Evolutionary conservation across 2,888 invertebrate species (phyloP).

Genomic region (Lasioglossum figueresi): DNA sequence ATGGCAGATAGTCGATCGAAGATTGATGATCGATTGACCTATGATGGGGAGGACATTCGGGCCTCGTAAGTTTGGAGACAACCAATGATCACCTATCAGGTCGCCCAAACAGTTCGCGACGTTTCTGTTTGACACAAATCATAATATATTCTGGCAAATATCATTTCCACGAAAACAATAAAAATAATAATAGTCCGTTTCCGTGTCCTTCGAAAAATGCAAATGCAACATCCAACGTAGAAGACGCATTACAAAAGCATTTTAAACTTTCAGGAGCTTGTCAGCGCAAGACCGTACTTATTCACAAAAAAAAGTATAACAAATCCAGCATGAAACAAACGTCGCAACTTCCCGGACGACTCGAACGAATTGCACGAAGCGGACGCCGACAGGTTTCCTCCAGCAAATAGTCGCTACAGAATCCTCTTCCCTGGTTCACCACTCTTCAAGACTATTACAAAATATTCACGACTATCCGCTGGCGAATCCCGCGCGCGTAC

Average conservation of each 20-base stretch:
- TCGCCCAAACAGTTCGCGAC: not conserved
- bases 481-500: not conserved
- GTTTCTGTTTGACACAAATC: not conserved
- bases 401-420: slow-evolving; percentile 4
- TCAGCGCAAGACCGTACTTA: not conserved
- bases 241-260: not conserved
- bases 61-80: not conserved
- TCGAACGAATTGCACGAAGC: not conserved
- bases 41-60: not conserved
- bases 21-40: not conserved
- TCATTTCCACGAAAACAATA: not conserved
- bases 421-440: not conserved
- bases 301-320: not conserved
- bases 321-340: not conserved
- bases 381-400: not conserved
- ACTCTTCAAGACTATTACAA: slow-evolving; percentile 8
- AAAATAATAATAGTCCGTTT: not conserved
- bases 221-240: not conserved
- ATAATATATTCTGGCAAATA: too few species aligned
- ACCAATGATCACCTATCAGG: not conserved
- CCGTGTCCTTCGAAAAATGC: not conserved
- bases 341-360: not conserved
- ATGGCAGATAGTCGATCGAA: not conserved
- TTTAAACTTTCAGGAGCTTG: not conserved
- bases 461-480: slow-evolving; percentile 13